Evolutionary conservation across 2,797 vertebrate species (phyloP).

Genomic region (Syngnathus rostellatus): DNA sequence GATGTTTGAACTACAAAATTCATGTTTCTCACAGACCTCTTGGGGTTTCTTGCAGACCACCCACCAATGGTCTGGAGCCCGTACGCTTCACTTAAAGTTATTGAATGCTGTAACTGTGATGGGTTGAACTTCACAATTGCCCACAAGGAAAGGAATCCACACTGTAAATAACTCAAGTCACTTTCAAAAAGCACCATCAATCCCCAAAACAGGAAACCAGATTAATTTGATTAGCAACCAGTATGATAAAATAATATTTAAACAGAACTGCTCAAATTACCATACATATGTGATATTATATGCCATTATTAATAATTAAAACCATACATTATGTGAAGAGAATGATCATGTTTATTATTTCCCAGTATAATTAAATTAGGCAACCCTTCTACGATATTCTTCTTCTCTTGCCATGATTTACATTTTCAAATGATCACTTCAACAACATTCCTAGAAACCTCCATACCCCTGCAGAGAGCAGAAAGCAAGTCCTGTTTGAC

Average conservation of each 20-base stretch:
- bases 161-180: neutral
- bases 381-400: no score
- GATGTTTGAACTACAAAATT: neutral
- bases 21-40: neutral
- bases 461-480: constrained; percentile 45
- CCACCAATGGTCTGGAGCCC: neutral
- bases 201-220: neutral
- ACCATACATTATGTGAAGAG: no score
- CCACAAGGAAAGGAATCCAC: neutral
- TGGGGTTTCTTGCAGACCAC: neutral
- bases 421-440: no score
- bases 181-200: neutral
- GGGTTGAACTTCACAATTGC: neutral
- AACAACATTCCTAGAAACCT: constrained; percentile 8
- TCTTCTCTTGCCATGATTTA: no score
- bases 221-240: no score
- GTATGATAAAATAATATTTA: no score
- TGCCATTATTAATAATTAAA: no score
- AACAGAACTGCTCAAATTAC: no score
- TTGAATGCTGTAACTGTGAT: neutral
- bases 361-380: no score
- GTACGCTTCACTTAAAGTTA: neutral
- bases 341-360: no score
- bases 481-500: constrained; percentile 57
- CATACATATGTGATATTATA: no score